Evolutionary conservation across 2,888 invertebrate genomes (phyloP), one percentile per base, ranked within the genome.

Genomic region (Rhagium mordax): DNA sequence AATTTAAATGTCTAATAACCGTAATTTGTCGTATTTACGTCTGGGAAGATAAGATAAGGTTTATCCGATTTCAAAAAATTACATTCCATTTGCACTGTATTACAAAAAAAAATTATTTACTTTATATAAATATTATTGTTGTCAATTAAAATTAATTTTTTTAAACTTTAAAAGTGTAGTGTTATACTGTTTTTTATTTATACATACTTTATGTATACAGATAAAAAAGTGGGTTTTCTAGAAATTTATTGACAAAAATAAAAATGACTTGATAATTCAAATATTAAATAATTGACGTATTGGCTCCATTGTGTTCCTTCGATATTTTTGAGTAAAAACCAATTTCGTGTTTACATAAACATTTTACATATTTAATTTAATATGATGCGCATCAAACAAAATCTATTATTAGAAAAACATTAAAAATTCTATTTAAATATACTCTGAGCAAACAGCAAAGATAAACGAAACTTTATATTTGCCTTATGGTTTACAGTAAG

Each of bases 321-420:
- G 16, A 29, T 29, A 20, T 59, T 59, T 59, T 33, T 13, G 13
- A 16, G 21, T 18, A 59, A 16, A 8, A 20, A 15, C 29, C 3
- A 10, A 7, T 1, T 29, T 33, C 18, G 13, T 59, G 16, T 59
- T 59, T 59, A 20, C 59, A 33, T 33, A 59, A 59, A 33, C 33
- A 41, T 41, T 41, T 41, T 41, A 41, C 41, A 41, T 59, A 59
- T 59, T 59, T 59, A 59, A 59, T 16, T 59, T 33, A 59, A 59
- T 59, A 18, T 21, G 10, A 33, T 18, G 13, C 33, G 16, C 33
- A 59, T 33, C 33, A 33, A 33, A 29, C 27, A 55, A 4, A n/a
- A n/a, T 55, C n/a, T 41, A 41, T 59, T 59, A 59, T 33, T 59
- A 59, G 29, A 33, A 59, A n/a, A 33, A 59, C 33, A 59, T 59